These are phyloP conservation scores for Cavia aperea DNA, from an alignment of 2,113 vertebrate species.

Conservation along the genomic window DNA sequence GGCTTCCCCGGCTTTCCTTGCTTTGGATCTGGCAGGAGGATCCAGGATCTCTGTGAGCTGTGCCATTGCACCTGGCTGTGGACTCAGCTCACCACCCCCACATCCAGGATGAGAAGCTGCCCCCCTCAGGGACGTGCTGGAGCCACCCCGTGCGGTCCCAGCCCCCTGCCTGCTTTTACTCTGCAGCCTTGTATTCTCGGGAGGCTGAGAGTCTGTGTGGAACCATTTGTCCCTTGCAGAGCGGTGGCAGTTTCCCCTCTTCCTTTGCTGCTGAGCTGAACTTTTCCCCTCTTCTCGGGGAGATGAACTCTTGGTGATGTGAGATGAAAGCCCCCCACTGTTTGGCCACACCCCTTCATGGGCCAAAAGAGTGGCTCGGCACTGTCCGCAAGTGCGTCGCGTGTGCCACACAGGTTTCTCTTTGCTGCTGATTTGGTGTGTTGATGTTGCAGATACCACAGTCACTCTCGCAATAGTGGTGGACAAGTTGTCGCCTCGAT, in stretches of 20 bases:
- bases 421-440: slow-evolving; percentile 40
- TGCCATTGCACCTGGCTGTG: neutral
- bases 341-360: neutral
- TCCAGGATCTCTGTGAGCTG: neutral
- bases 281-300: neutral
- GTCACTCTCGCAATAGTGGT: slow-evolving; percentile 89
- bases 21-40: no score
- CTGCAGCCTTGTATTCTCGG: neutral
- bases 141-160: neutral
- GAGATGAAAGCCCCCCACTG: neutral
- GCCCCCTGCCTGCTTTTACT: neutral
- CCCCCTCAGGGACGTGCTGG: neutral
- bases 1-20: neutral
- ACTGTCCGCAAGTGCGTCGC: neutral
- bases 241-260: neutral
- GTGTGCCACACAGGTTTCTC: neutral
- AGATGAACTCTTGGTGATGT: neutral
- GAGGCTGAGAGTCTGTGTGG: neutral
- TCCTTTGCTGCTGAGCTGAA: slow-evolving; percentile 1
- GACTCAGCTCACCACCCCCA: neutral
- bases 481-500: slow-evolving; percentile 85
- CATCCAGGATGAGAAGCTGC: neutral
- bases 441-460: slow-evolving; percentile 82
- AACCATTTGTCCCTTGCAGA: neutral
- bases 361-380: neutral